A percentile compares a stretch with the other conserved stretches of the same genome.
Evolutionary conservation across 2,888 invertebrate genomes (phyloP).

Genomic region (Agrotis puta): DNA sequence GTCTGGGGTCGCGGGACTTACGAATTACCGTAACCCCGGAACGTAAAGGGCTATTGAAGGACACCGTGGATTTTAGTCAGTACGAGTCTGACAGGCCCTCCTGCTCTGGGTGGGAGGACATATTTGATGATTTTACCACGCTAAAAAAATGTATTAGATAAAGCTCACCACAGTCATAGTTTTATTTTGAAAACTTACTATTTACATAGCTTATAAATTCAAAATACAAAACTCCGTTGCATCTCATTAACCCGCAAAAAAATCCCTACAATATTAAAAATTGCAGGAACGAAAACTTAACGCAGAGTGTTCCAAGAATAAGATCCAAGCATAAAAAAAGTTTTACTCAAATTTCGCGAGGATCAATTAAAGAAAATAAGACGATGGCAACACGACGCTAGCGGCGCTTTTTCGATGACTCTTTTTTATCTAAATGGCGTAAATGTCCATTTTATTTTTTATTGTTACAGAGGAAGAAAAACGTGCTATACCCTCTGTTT

Average conservation of each 20-base stretch:
- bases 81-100: too few species aligned
- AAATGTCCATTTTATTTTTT: conserved; percentile 49
- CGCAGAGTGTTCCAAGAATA: conserved; percentile 4
- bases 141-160: too few species aligned
- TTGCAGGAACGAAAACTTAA: conserved; percentile 14
- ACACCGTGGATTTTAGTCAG: too few species aligned
- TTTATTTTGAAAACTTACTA: too few species aligned
- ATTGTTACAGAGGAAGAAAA: conserved; percentile 42
- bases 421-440: conserved; percentile 57
- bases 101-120: too few species aligned
- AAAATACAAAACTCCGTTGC: neutral
- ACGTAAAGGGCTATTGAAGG: too few species aligned
- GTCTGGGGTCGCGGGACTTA: too few species aligned
- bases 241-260: neutral
- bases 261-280: neutral
- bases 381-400: conserved; percentile 37
- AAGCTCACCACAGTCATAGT: too few species aligned
- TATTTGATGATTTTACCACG: too few species aligned
- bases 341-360: conserved; percentile 40
- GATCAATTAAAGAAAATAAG: conserved; percentile 54
- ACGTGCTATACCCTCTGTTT: conserved; percentile 14
- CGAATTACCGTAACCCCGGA: too few species aligned
- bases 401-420: conserved; percentile 44
- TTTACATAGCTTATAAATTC: too few species aligned
- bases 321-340: conserved; percentile 26